Conservation (phyloP, 2,797 vertebrate species). For the Clarias fuscus region DNA sequence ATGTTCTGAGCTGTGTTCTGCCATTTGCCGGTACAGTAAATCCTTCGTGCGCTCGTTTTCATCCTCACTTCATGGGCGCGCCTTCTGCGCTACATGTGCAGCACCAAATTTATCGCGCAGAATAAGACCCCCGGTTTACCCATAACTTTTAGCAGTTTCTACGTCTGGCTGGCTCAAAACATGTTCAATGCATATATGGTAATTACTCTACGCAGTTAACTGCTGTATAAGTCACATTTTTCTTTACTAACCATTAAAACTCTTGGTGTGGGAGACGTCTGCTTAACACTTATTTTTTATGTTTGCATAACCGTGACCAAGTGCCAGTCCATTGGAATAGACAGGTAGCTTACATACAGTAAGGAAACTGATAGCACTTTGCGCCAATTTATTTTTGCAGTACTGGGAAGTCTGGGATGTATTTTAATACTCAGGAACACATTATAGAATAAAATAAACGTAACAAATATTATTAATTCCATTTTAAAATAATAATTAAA, state of each 20-base stretch:
- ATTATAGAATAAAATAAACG: background rate
- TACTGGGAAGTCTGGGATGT: background rate
- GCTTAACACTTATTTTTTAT: background rate
- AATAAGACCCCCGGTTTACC: background rate
- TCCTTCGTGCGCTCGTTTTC: conserved; percentile 10
- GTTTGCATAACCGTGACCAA: background rate
- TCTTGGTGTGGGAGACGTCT: background rate
- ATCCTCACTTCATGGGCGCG: conserved; percentile 34
- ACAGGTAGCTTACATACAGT: background rate
- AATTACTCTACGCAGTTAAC: too few species aligned
- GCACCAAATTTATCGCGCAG: conserved; percentile 15
- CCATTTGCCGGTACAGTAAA: conserved; percentile 44
- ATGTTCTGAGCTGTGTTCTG: conserved; percentile 8
- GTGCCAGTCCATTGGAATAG: background rate
- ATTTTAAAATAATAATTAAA: background rate
- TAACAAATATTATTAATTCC: background rate
- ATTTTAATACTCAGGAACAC: background rate
- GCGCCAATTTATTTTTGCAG: background rate
- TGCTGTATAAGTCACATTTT: background rate
- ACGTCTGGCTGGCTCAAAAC: conserved; percentile 9
- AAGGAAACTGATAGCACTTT: background rate
- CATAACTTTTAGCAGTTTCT: background rate
- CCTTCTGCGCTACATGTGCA: conserved; percentile 51
- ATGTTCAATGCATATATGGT: background rate
- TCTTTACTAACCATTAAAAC: background rate